Evolutionary conservation across 2,113 vertebrate species (phyloP).

Genomic region (Siphamia tubifer): DNA sequence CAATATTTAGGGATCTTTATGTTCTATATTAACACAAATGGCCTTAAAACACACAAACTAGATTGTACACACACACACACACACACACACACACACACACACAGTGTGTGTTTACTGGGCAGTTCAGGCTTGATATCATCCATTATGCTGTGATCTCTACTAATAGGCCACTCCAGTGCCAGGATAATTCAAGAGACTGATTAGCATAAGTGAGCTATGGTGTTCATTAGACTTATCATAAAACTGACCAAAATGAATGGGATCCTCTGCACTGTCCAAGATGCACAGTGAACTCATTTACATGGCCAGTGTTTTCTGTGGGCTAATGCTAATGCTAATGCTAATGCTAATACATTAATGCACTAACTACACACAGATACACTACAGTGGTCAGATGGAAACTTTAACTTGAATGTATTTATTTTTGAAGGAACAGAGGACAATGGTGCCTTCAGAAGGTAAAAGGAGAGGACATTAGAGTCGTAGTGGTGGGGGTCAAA

Average conservation of each 20-base stretch:
- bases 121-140: conserved; percentile 19
- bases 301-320: neutral
- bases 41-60: neutral
- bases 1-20: neutral
- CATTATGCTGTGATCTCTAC: conserved; percentile 41
- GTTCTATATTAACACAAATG: neutral
- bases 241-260: conserved; percentile 37
- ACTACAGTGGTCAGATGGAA: neutral
- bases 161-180: conserved; percentile 39
- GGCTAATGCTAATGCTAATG: neutral
- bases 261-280: conserved; percentile 9
- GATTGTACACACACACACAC: neutral
- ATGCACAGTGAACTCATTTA: neutral
- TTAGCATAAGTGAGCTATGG: conserved; percentile 63
- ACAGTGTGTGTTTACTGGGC: neutral
- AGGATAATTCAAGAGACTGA: conserved; percentile 51
- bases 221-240: conserved; percentile 60
- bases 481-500: neutral
- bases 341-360: too few species aligned
- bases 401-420: too few species aligned
- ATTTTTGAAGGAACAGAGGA: neutral
- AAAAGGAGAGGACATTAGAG: neutral
- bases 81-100: neutral
- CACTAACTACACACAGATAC: neutral
- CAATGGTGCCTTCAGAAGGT: neutral